These are phyloP conservation scores for Mythimna albipuncta DNA, from an alignment of 2,888 invertebrate genomes.

Conservation along the genomic window DNA sequence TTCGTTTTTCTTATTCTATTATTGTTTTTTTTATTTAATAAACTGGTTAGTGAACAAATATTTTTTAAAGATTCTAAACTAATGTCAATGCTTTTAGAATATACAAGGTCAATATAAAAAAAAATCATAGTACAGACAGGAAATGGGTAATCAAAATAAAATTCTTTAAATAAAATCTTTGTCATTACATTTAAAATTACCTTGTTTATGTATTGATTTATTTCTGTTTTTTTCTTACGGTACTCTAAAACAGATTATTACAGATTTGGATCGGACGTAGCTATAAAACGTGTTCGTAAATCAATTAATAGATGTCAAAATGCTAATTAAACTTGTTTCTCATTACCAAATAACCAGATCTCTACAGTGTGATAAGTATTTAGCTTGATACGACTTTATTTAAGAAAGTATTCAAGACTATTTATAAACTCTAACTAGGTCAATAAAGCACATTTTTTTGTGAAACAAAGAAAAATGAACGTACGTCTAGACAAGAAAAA, in stretches of 20 bases:
- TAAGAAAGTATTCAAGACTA: constrained; percentile 33
- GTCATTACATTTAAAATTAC: neutral
- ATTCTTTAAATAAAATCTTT: neutral
- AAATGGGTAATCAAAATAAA: neutral
- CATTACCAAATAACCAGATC: constrained; percentile 31
- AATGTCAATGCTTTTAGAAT: neutral
- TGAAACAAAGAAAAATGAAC: constrained; percentile 18
- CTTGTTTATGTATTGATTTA: neutral
- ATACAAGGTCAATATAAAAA: neutral
- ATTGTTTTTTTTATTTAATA: too few species aligned
- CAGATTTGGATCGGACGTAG: constrained; percentile 69
- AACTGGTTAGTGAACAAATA: neutral
- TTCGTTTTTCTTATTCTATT: too few species aligned
- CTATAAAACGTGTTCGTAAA: constrained; percentile 67
- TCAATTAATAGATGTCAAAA: constrained; percentile 69
- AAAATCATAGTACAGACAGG: neutral
- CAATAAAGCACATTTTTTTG: constrained; percentile 21
- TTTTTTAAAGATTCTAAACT: neutral
- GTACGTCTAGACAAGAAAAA: constrained; percentile 21
- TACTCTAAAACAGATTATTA: constrained; percentile 59
- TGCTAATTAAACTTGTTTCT: constrained; percentile 68
- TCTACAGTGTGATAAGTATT: constrained; percentile 1
- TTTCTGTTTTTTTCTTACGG: constrained; percentile 32
- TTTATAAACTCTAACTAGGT: constrained; percentile 2
- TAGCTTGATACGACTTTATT: neutral